Evolutionary conservation across 2,888 invertebrate species (phyloP), one percentile per base, ranked within the genome.

Genomic region (Choreutis nemorana): DNA sequence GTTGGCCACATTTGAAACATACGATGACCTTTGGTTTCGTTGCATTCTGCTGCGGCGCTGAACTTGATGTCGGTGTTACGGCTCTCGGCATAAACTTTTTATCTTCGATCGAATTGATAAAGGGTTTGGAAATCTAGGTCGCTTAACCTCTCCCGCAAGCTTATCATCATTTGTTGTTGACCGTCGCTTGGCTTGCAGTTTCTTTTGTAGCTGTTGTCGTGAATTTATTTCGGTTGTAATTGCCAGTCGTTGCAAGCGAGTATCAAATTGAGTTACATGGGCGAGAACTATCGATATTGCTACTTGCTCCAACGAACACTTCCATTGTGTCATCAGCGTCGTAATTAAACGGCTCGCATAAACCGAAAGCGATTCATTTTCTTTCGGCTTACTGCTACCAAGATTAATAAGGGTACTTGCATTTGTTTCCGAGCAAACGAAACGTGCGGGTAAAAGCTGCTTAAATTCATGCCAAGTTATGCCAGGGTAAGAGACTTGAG

Each of bases 391-490:
- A 9, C 10, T 23, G 6, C 12, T 23, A 6, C 23, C 23, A n/a
- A 10, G 12, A 7, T 32, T 32, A 6, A 37, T 40, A 8, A 39
- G 31, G 28, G 34, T 34, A 30, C 14, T 34, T 2, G 35, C 33
- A 21, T 20, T 22, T n/a, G 36, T 33, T 18, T 39, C 36, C 1
- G 29, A 24, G 10, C 5, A 9, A 25, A 31, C 34, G 28, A 35
- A 39, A 14, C 35, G 10, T 14, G 35, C 31, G 10, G 35, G 10
- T 14, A 39, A 34, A 8, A 36, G 20, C n/a, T 31, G 23, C 16
- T 35, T 36, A 11, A 36, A 23, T 22, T 39, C 23, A 3, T 29
- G 22, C 35, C 36, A 35, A 3, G 31, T 37, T 2, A 37, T 35
- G 3, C 30, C 35, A 6, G 37, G 25, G 31, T 26, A 33, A 26